Percentiles rank a stretch among this genome's conserved stretches.
Evolutionary conservation across 2,113 vertebrate species (phyloP).

Genomic region (Bostrychus sinensis): DNA sequence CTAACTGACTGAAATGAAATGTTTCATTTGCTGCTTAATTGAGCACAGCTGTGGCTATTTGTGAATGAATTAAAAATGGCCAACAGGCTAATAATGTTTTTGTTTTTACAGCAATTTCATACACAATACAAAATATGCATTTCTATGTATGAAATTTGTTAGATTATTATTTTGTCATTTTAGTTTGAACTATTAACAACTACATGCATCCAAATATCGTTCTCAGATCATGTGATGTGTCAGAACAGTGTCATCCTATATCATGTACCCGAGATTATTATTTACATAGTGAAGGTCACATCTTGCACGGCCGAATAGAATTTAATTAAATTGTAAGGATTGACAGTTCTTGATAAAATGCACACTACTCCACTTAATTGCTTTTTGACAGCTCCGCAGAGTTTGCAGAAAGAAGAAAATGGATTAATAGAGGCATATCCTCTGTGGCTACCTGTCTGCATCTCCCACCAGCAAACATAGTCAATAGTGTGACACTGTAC

Average conservation of each 20-base stretch:
- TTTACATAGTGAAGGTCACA: slow-evolving; percentile 80
- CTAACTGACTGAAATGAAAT: too few relatives aligned
- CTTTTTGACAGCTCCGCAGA: slow-evolving; percentile 79
- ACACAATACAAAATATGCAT: too few relatives aligned
- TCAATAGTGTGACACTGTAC: slow-evolving; percentile 17
- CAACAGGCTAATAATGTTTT: too few relatives aligned
- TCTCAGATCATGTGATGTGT: slow-evolving; percentile 19
- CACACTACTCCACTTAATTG: slow-evolving; percentile 79
- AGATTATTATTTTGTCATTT: too few relatives aligned
- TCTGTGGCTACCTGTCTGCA: slow-evolving; percentile 39
- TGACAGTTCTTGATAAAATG: slow-evolving; percentile 79
- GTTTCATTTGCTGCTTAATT: too few relatives aligned
- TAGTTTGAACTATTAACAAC: not conserved
- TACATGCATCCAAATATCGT: slow-evolving; percentile 1
- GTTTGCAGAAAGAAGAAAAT: slow-evolving; percentile 75
- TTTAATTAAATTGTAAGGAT: slow-evolving; percentile 76
- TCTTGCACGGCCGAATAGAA: slow-evolving; percentile 56
- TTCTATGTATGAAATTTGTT: too few relatives aligned
- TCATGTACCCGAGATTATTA: slow-evolving; percentile 54
- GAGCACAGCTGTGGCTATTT: too few relatives aligned
- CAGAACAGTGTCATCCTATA: slow-evolving; percentile 34
- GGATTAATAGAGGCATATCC: slow-evolving; percentile 71
- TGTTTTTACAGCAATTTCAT: too few relatives aligned
- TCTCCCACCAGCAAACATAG: slow-evolving; percentile 7
- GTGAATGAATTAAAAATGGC: too few relatives aligned